Evolutionary conservation across 1,140 invertebrate genomes (phyloP).

Genomic region (Heterodera carotae): DNA sequence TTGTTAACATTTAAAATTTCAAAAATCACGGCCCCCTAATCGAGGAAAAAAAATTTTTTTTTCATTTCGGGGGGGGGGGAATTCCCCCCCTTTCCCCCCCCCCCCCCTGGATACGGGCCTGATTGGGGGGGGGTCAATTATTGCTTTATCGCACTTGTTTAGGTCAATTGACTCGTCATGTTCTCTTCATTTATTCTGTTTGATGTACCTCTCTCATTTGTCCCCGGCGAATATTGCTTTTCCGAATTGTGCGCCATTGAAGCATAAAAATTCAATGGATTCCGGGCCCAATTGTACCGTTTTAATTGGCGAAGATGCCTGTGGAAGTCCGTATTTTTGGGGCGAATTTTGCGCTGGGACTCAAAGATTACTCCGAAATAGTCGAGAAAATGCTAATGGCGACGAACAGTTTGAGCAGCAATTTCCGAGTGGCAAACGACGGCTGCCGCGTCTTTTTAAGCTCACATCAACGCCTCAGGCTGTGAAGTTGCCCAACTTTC

Average conservation of each 20-base stretch:
- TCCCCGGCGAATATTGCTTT: not conserved
- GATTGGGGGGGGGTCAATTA: too few relatives aligned
- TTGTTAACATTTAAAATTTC: too few relatives aligned
- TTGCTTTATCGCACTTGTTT: too few relatives aligned
- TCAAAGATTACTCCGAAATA: slow-evolving; percentile 17
- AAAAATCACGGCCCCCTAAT: too few relatives aligned
- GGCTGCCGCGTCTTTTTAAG: not conserved
- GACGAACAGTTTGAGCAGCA: slow-evolving; percentile 18
- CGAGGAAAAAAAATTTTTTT: too few relatives aligned
- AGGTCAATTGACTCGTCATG: slow-evolving; percentile 9
- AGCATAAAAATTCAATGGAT: slow-evolving; percentile 14
- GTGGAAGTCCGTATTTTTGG: slow-evolving; percentile 42
- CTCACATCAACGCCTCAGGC: slow-evolving; percentile 14
- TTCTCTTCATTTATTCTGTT: slow-evolving; percentile 10
- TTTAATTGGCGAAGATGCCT: slow-evolving; percentile 13
- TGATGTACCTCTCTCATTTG: not conserved
- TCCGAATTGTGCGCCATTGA: not conserved
- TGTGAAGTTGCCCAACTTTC: not conserved
- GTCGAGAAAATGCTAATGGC: slow-evolving; percentile 28
- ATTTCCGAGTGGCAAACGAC: too few relatives aligned
- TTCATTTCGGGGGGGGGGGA: too few relatives aligned
- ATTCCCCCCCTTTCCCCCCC: too few relatives aligned
- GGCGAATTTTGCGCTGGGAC: slow-evolving; percentile 56
- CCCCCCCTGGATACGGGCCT: too few relatives aligned
- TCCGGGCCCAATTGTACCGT: slow-evolving; percentile 50